phyloP scores from a whole-genome alignment of 1,140 invertebrate genomes.

The Glomeris maerens region DNA sequence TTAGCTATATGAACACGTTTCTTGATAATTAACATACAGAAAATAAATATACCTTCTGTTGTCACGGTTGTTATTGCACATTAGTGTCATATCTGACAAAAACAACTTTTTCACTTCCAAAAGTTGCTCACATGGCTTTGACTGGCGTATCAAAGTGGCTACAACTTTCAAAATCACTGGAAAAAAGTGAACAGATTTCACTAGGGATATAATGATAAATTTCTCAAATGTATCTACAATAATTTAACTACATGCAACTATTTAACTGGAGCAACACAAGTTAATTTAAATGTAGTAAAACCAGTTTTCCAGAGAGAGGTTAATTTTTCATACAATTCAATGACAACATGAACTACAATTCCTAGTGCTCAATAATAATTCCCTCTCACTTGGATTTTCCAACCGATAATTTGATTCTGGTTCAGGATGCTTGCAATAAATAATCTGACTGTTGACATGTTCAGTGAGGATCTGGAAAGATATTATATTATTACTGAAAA shows the following conservation, averaged over 20 bases:
- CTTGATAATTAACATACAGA: background rate
- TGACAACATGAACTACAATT: too few relatives aligned
- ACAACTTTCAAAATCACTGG: conserved; percentile 96
- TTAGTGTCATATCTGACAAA: conserved; percentile 87
- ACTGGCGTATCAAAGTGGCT: conserved; percentile 89
- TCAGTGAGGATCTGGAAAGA: conserved; percentile 72
- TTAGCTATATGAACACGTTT: background rate
- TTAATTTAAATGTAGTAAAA: too few relatives aligned
- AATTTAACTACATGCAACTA: too few relatives aligned
- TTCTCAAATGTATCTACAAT: too few relatives aligned
- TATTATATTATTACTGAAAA: conserved; percentile 6
- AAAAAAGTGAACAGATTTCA: conserved; percentile 27
- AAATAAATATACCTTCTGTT: conserved; percentile 48
- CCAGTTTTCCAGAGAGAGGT: too few relatives aligned
- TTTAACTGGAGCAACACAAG: too few relatives aligned
- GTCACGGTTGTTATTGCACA: conserved; percentile 94
- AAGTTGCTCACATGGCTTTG: conserved; percentile 78
- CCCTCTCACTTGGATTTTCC: conserved; percentile 94
- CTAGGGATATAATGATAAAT: too few relatives aligned
- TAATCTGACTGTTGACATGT: conserved; percentile 85
- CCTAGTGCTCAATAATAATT: too few relatives aligned
- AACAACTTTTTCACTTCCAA: conserved; percentile 92
- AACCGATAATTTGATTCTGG: conserved; percentile 86
- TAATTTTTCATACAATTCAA: too few relatives aligned
- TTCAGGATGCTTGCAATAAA: conserved; percentile 79